Conservation (phyloP, 2,888 invertebrate genomes). For the Archaeoteleia sp. region DNA sequence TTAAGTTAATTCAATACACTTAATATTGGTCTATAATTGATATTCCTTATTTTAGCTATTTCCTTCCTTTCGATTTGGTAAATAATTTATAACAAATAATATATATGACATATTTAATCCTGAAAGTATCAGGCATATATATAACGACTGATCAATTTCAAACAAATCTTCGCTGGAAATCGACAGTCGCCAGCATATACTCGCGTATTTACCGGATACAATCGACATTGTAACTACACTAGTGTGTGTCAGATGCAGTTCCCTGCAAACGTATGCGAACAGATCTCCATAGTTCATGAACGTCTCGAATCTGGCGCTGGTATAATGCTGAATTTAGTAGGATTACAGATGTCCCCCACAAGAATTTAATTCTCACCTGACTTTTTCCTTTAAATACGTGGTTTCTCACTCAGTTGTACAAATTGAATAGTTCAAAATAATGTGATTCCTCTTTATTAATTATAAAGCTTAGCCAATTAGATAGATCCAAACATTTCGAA, state of each 20-base stretch:
- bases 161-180: conserved; percentile 31
- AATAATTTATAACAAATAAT: no score
- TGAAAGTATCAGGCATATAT: no score
- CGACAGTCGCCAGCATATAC: conserved; percentile 17
- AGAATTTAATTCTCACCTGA: conserved; percentile 15
- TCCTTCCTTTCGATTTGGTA: no score
- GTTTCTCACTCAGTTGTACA: conserved; percentile 8
- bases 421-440: background rate
- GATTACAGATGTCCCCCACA: conserved; percentile 11
- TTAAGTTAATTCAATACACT: conserved; percentile 17
- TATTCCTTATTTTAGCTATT: no score
- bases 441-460: no score
- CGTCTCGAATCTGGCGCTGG: conserved; percentile 27
- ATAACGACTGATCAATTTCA: conserved; percentile 27
- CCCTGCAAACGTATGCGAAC: conserved; percentile 23
- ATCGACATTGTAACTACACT: conserved; percentile 47
- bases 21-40: no score
- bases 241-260: conserved; percentile 35
- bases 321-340: conserved; percentile 33
- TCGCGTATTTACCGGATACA: conserved; percentile 44
- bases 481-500: no score
- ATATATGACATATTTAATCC: no score
- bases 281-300: conserved; percentile 42
- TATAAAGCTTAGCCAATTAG: no score
- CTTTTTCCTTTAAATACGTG: conserved; percentile 9